Evolutionary conservation across 2,797 vertebrate species (phyloP).

Genomic region (Galaxias olidus): DNA sequence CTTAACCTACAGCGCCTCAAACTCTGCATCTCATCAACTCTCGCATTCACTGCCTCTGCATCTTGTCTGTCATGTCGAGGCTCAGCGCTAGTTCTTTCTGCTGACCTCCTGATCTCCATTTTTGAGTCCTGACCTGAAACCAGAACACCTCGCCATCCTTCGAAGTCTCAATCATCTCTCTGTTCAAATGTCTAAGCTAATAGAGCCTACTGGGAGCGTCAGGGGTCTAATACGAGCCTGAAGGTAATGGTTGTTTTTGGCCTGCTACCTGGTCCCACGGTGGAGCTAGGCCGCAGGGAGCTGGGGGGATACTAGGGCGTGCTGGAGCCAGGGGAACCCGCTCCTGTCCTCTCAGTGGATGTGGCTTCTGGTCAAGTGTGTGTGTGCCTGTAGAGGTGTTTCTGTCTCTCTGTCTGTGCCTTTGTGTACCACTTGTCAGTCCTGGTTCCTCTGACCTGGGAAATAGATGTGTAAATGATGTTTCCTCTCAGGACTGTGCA

Average conservation of each 20-base stretch:
- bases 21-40: slow-evolving; percentile 44
- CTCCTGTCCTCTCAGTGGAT: slow-evolving; percentile 38
- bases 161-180: too few species aligned
- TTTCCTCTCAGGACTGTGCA: too few species aligned
- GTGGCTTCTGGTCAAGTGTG: slow-evolving; percentile 42
- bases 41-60: slow-evolving; percentile 42
- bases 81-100: slow-evolving; percentile 2
- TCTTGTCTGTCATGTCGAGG: slow-evolving; percentile 39
- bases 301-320: slow-evolving; percentile 40
- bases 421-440: slow-evolving; percentile 22
- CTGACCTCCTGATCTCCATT: neutral
- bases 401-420: too few species aligned
- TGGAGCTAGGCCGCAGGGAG: slow-evolving; percentile 27
- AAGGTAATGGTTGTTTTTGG: too few species aligned
- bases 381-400: slow-evolving; percentile 46
- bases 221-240: too few species aligned
- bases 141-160: too few species aligned
- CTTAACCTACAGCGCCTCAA: slow-evolving; percentile 45
- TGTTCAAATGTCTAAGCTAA: too few species aligned
- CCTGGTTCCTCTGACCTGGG: slow-evolving; percentile 18
- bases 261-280: too few species aligned
- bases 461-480: too few species aligned
- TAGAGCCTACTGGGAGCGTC: too few species aligned
- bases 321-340: slow-evolving; percentile 38
- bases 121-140: slow-evolving; percentile 12